Evolutionary conservation across 2,113 vertebrate genomes (phyloP).

Genomic region (Meriones unguiculatus): DNA sequence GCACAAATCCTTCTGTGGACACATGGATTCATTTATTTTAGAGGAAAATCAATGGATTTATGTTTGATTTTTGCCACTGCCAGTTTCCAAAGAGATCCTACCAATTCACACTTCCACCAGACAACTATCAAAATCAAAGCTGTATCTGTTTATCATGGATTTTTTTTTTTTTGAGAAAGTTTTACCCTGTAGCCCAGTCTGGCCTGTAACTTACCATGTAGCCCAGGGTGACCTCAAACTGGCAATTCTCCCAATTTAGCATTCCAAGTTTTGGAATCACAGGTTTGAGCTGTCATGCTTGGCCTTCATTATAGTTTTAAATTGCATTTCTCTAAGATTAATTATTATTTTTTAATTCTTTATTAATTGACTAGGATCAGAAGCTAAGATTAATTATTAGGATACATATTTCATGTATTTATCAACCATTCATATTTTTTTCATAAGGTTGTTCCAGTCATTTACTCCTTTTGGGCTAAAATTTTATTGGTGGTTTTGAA

Average conservation of each 20-base stretch:
- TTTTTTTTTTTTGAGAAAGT: neutral
- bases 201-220: neutral
- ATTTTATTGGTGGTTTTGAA: neutral
- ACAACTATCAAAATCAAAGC: neutral
- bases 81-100: neutral
- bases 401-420: neutral
- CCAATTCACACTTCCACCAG: neutral
- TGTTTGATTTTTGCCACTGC: slow-evolving; percentile 27
- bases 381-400: no score
- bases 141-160: neutral
- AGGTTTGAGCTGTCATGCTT: neutral
- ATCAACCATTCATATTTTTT: neutral
- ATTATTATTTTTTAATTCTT: neutral
- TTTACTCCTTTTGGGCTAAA: neutral
- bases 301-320: slow-evolving; percentile 27
- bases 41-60: neutral
- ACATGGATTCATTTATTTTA: slow-evolving; percentile 13
- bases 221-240: no score
- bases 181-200: neutral
- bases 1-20: neutral
- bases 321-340: slow-evolving; percentile 30
- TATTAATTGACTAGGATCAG: no score
- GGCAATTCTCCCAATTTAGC: neutral
- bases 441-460: neutral
- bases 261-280: neutral